Evolutionary conservation across 2,797 vertebrate species (phyloP), one percentile per base, ranked within the genome.

Genomic region (Alca torda): DNA sequence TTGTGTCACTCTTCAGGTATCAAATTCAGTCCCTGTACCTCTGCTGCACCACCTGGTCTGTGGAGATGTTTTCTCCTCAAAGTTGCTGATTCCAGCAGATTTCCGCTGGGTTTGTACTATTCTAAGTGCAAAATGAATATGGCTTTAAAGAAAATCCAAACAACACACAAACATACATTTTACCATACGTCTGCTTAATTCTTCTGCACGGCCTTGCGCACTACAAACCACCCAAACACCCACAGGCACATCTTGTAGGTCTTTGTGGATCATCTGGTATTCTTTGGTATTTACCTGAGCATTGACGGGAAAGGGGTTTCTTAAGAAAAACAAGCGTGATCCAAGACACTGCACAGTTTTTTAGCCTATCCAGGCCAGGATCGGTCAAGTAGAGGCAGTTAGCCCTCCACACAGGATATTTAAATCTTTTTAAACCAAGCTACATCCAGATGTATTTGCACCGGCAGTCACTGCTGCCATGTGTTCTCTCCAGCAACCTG

Each of bases 241-340:
- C 16, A 2, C 13, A 24, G 6, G 13, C 9, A 5, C 0, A 0
- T 35, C 21, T 54, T 63, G 13, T 5, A 14, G 19, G 28, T 53
- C 67, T 72, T 5, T 53, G 26, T 20, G 30, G 19, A 33, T 39
- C 11, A 28, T 30, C n/a, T 46, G 14, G 9, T n/a, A 16, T 53
- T 84, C 16, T 53, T 41, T 15, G 19, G 5, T 26, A 6, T 46
- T 61, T 78, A 48, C 33, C 12, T 74, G 14, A 61, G 31, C 7
- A 9, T 16, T 50, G 21, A 57, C 8, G 67, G 25, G 56, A 25
- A 72, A 45, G 3, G 3, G 3, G 2, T 1, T 59, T 81, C 81
- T 56, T 51, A 16, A 90, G 76, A 67, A 20, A n/a, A 33, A 1
- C 18, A 23, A 50, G 3, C 2, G 7, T 20, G 4, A 45, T 16